Conservation (phyloP, 2,113 vertebrate genomes). For the Apodemus sylvaticus region DNA sequence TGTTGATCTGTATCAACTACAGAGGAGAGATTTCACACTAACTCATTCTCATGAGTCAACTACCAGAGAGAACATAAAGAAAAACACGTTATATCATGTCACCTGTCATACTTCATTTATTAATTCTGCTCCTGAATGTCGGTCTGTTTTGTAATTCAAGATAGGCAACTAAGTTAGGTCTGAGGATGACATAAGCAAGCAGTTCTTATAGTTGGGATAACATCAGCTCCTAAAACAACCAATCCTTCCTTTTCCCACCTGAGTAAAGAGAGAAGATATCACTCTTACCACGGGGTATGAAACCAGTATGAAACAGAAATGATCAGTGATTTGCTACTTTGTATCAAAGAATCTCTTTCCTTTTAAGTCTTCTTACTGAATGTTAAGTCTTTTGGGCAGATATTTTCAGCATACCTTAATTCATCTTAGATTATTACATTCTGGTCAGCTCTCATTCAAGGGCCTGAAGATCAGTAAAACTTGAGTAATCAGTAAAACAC, state of each 20-base stretch:
- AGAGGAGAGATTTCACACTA: not conserved
- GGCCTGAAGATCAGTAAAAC: not conserved
- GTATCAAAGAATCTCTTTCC: not conserved
- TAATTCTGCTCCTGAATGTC: not conserved
- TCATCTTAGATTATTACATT: not conserved
- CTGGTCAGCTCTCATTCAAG: not conserved
- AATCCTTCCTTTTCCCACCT: not conserved
- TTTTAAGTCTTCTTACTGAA: not conserved
- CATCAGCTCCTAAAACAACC: not conserved
- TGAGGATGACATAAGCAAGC: not conserved
- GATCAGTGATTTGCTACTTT: not conserved
- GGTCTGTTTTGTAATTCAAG: not conserved
- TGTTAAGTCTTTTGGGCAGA: not conserved
- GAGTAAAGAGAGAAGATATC: not conserved
- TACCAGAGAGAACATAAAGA: not conserved
- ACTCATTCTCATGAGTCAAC: accelerated
- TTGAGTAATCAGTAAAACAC: not conserved
- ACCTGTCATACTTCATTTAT: not conserved
- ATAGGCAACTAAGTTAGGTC: not conserved
- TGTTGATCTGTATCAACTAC: not conserved
- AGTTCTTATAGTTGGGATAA: not conserved
- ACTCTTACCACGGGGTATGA: not conserved
- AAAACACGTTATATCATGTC: not conserved
- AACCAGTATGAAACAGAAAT: not conserved
- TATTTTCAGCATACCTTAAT: not conserved